Base-by-base conservation (phyloP, 2,113 vertebrate species). In the Cottus gobio region DNA sequence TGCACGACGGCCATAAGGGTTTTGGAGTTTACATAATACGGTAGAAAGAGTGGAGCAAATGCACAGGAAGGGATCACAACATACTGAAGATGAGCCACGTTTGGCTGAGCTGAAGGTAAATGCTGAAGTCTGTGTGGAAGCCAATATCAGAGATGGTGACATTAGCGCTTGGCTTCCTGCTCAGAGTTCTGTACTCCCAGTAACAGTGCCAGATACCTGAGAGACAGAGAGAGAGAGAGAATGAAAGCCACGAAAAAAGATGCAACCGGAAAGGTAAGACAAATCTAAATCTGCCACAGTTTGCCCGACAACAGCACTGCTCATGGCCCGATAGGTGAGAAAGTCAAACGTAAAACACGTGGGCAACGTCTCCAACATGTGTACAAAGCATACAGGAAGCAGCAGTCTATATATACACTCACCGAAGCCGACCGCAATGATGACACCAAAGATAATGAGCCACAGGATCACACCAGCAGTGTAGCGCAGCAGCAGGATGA, bases 181-280 rank as follows among this genome's bases (percentile, higher is more conserved):
- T 93, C 76, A 98, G 94, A 22, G 39, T 86, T 5, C 66, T 86
- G 72, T 96, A 98, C 86, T 98, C 96, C 93, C 91, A 94, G 85
- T 95, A 97, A 90, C 97, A 99, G 85, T 96, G 95, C 96, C 95
- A 97, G 92, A 97, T 97, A 71, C 98, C 98, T 95, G 90, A 87
- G 80, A 74, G 16, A 68, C 56, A 61, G 26, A 70, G 5, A 64
- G 48, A 34, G 24, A 68, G 1, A 65, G 2, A 54, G 34, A 34
- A 52, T 34, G 3, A 57, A 20, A 62, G 24, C 8, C 11, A 68
- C 15, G 56, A 13, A 46, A 22, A 10, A 16, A n/a, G n/a, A 75
- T 9, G 42, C 18, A 16, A 54, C 15, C 73, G 24, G 24, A 28
- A 28, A 48, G n/a, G 18, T 5, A 8, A 24, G 50, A 68, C 15